phyloP scores from a whole-genome alignment of 64 coral and sea anemone genomes.

The Stichodactyla helianthus region DNA sequence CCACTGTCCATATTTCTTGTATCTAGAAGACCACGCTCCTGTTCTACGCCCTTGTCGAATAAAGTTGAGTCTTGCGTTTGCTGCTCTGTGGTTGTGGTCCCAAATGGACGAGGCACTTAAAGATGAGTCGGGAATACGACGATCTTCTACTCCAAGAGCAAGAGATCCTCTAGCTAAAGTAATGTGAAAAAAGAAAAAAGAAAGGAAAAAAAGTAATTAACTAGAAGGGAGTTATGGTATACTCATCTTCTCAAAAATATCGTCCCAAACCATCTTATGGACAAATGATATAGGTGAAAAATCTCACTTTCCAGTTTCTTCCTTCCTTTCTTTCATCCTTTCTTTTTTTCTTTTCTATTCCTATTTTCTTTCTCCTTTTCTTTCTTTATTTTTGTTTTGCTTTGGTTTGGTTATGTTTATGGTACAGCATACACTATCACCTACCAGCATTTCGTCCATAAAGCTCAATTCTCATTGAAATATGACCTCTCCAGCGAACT shows the following conservation, averaged over 20 bases:
- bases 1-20: background rate
- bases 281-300: too few relatives aligned
- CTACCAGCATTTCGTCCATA: constrained; percentile 22
- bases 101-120: constrained; percentile 14
- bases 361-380: too few relatives aligned
- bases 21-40: constrained; percentile 13
- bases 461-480: constrained; percentile 21
- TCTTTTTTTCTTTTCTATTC: too few relatives aligned
- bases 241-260: too few relatives aligned
- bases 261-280: too few relatives aligned
- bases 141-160: constrained; percentile 12
- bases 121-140: background rate
- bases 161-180: background rate
- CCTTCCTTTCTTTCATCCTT: too few relatives aligned
- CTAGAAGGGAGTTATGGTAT: too few relatives aligned
- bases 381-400: too few relatives aligned
- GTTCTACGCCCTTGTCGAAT: background rate
- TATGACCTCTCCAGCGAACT: background rate
- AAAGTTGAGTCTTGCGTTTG: constrained; percentile 8
- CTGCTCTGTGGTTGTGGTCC: constrained; percentile 8
- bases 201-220: too few relatives aligned
- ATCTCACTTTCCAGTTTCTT: too few relatives aligned
- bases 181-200: too few relatives aligned
- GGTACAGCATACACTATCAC: background rate
- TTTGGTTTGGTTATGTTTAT: background rate